These are phyloP conservation scores for Acanthurus leucopareius DNA, from an alignment of 2,797 vertebrate genomes.

Conservation along the genomic window DNA sequence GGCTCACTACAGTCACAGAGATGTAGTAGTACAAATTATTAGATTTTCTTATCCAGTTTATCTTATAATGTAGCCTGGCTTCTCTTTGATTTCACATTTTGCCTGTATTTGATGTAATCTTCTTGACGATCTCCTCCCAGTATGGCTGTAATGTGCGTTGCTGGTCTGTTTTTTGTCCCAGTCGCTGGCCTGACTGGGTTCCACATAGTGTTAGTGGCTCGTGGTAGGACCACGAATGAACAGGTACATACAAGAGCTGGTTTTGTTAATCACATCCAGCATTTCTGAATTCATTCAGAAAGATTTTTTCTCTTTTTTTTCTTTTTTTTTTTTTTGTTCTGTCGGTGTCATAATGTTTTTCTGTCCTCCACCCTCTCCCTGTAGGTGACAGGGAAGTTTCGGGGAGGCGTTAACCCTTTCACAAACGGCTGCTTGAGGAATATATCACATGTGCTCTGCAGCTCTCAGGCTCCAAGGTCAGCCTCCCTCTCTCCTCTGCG, in stretches of 20 bases:
- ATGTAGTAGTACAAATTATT: background rate
- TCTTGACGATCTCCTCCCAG: constrained; percentile 81
- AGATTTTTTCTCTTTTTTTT: background rate
- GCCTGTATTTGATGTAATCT: constrained; percentile 12
- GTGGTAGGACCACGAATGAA: constrained; percentile 97
- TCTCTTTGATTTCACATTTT: background rate
- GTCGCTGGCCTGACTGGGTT: constrained; percentile 97
- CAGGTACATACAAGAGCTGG: constrained; percentile 84
- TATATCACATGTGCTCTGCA: constrained; percentile 95
- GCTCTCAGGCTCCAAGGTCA: constrained; percentile 96
- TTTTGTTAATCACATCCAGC: background rate
- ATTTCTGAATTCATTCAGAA: background rate
- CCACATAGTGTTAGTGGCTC: constrained; percentile 96
- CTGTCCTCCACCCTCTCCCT: background rate
- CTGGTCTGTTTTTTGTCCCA: constrained; percentile 97
- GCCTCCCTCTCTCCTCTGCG: background rate
- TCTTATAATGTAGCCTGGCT: background rate
- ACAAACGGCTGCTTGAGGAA: constrained; percentile 95
- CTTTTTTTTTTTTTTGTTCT: background rate
- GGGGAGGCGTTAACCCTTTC: constrained; percentile 97
- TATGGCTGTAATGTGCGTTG: constrained; percentile 98
- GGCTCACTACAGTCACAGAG: background rate
- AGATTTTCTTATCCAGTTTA: background rate
- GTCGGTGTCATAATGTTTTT: background rate
- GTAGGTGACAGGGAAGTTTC: constrained; percentile 98